Evolutionary conservation across 2,888 invertebrate species (phyloP).

Genomic region (Oscheius sp.): DNA sequence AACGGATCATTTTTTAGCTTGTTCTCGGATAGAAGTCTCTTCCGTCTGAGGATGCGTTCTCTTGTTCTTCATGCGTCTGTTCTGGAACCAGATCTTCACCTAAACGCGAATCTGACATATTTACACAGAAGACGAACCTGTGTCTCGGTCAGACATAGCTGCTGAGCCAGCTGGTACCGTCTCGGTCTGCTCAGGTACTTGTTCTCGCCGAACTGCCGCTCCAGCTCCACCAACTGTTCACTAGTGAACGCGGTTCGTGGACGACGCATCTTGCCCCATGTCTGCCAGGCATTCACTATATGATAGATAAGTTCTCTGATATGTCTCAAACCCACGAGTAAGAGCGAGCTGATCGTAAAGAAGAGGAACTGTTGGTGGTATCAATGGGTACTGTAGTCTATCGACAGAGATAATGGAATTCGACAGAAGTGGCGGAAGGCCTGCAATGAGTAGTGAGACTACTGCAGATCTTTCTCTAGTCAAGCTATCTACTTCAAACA

Average conservation of each 20-base stretch:
- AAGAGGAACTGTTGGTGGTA: slow-evolving; percentile 39
- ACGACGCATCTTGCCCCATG: slow-evolving; percentile 83
- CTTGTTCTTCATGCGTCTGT: slow-evolving; percentile 98
- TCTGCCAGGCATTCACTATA: slow-evolving; percentile 72
- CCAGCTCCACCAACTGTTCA: slow-evolving; percentile 94
- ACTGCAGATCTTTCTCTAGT: no score
- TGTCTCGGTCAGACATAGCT: slow-evolving; percentile 95
- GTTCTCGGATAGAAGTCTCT: not conserved
- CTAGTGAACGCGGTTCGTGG: slow-evolving; percentile 98
- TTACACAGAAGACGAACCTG: slow-evolving; percentile 80
- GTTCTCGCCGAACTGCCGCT: slow-evolving; percentile 98
- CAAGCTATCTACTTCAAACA: no score
- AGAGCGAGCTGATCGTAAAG: slow-evolving; percentile 61
- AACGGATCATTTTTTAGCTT: not conserved
- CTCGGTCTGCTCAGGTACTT: slow-evolving; percentile 98
- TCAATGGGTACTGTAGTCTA: slow-evolving; percentile 36
- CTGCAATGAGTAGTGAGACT: not conserved
- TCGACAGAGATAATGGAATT: slow-evolving; percentile 18
- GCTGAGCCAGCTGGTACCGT: slow-evolving; percentile 97
- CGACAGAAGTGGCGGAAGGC: slow-evolving; percentile 5
- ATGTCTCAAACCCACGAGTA: slow-evolving; percentile 38
- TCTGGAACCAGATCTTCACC: slow-evolving; percentile 88
- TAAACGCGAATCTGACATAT: slow-evolving; percentile 79
- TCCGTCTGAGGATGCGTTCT: slow-evolving; percentile 75
- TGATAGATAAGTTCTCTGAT: no score